phyloP scores from a whole-genome alignment of 2,113 vertebrate genomes.

The Malurus melanocephalus region DNA sequence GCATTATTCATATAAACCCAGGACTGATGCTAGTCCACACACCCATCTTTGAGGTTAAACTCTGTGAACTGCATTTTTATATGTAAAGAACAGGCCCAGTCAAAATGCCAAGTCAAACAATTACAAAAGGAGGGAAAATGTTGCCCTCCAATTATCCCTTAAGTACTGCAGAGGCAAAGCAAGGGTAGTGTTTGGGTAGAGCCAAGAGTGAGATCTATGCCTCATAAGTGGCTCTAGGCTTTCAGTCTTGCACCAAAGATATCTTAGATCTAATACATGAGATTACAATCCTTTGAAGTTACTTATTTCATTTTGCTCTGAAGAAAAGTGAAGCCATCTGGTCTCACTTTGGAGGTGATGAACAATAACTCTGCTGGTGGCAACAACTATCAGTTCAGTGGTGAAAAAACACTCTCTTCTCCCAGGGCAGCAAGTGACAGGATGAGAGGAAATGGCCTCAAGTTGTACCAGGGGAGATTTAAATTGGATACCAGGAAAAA shows the following conservation, averaged over 20 bases:
- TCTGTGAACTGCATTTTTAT: not conserved
- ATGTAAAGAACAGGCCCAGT: not conserved
- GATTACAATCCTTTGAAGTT: not conserved
- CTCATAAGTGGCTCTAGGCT: not conserved
- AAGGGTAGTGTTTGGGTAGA: not conserved
- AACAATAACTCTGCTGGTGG: not conserved
- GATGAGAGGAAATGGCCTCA: not conserved
- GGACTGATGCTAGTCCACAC: not conserved
- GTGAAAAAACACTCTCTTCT: not conserved
- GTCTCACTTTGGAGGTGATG: not conserved
- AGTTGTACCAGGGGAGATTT: not conserved
- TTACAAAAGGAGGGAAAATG: conserved; percentile 1
- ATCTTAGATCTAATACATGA: not conserved
- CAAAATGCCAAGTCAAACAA: not conserved
- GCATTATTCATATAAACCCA: not conserved
- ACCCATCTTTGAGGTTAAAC: not conserved
- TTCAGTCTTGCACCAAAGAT: not conserved
- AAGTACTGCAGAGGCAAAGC: not conserved
- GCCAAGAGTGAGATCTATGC: not conserved
- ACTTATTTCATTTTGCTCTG: not conserved
- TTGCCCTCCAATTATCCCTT: not conserved
- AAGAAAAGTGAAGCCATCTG: not conserved
- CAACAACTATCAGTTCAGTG: not conserved
- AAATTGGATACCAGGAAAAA: not conserved
- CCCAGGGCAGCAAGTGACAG: not conserved